Evolutionary conservation across 2,888 invertebrate species (phyloP).

Genomic region (Rhagonycha fulva): DNA sequence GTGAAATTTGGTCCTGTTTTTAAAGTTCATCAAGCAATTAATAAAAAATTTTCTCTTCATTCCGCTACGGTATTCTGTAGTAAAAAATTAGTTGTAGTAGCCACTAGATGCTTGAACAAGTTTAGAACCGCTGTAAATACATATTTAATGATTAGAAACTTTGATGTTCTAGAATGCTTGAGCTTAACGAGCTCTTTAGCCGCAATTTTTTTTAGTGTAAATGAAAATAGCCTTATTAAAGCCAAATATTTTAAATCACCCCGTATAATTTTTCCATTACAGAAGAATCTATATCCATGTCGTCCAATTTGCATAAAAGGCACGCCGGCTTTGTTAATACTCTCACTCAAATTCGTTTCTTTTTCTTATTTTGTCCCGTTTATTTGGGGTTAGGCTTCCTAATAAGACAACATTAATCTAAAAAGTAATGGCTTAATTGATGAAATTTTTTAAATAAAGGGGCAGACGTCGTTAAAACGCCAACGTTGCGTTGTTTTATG

Average conservation of each 20-base stretch:
- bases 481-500: not conserved
- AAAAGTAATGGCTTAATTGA: not conserved
- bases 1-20: slow-evolving; percentile 20
- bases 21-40: slow-evolving; percentile 9
- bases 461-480: not conserved
- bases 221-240: not conserved
- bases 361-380: not conserved
- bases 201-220: not conserved
- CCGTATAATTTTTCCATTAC: not conserved
- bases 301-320: not conserved
- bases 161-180: not conserved
- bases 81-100: not conserved
- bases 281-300: not conserved
- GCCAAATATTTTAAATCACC: not conserved
- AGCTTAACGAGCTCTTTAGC: not conserved
- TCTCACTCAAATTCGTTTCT: not conserved
- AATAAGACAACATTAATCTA: not conserved
- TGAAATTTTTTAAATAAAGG: not conserved
- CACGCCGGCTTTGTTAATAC: not conserved
- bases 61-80: slow-evolving; percentile 1
- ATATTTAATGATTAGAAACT: not conserved
- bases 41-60: slow-evolving; percentile 3
- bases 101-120: not conserved
- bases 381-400: not conserved
- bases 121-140: not conserved